phyloP scores from a whole-genome alignment of 1,140 invertebrate genomes.

The Onthophagus taurus region DNA sequence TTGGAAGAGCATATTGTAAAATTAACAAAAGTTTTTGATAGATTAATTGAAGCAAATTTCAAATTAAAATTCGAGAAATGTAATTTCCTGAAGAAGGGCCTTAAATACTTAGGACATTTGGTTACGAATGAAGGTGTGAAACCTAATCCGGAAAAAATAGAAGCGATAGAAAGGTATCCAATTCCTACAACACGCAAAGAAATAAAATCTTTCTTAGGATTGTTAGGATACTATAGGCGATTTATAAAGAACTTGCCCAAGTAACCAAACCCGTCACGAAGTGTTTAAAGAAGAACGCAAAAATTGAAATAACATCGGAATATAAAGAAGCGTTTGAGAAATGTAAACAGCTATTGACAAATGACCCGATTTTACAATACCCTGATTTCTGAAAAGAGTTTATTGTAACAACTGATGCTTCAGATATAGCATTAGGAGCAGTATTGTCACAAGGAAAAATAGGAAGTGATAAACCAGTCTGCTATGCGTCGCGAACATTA shows the following conservation, averaged over 20 bases:
- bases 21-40: slow-evolving; percentile 3
- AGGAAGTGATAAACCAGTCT: slow-evolving; percentile 23
- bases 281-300: slow-evolving; percentile 5
- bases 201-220: slow-evolving; percentile 37
- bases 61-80: slow-evolving; percentile 17
- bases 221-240: slow-evolving; percentile 36
- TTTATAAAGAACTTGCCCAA: slow-evolving; percentile 20
- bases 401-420: slow-evolving; percentile 22
- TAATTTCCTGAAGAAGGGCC: slow-evolving; percentile 32
- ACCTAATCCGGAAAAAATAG: slow-evolving; percentile 35
- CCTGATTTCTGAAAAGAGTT: slow-evolving; percentile 25
- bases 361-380: slow-evolving; percentile 11
- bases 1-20: slow-evolving; percentile 1
- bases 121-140: slow-evolving; percentile 33
- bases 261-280: slow-evolving; percentile 20
- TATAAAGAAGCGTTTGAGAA: not conserved
- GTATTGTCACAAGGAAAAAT: slow-evolving; percentile 39
- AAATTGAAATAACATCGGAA: slow-evolving; percentile 2
- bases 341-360: not conserved
- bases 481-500: slow-evolving; percentile 29
- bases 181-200: slow-evolving; percentile 32
- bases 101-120: slow-evolving; percentile 35
- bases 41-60: slow-evolving; percentile 12
- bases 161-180: slow-evolving; percentile 32
- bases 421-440: slow-evolving; percentile 33